Conservation (phyloP, 2,888 invertebrate species). For the Morpho deidamia region DNA sequence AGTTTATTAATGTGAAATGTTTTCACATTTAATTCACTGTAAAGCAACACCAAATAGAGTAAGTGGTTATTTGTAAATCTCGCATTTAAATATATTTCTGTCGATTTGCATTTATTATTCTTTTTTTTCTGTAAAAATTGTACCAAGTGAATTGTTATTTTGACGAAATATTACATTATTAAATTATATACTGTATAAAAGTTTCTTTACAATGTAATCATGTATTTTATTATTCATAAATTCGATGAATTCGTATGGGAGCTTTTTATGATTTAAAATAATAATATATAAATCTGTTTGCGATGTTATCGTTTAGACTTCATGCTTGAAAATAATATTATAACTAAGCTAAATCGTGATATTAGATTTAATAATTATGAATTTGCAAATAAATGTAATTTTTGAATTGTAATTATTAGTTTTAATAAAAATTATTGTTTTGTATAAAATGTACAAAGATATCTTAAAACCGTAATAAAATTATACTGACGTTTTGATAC, state of each 20-base stretch:
- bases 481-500: constrained; percentile 79
- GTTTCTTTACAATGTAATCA: neutral
- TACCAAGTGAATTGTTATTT: neutral
- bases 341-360: constrained; percentile 78
- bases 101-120: neutral
- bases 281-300: constrained; percentile 39
- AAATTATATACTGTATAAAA: neutral
- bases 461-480: constrained; percentile 74
- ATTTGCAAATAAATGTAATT: constrained; percentile 75
- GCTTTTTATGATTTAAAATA: neutral
- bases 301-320: constrained; percentile 59
- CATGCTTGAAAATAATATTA: constrained; percentile 60
- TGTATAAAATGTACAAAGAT: constrained; percentile 77
- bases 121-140: neutral
- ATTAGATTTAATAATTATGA: constrained; percentile 75
- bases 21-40: constrained; percentile 56
- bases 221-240: too few species aligned
- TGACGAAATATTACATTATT: neutral
- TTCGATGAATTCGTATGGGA: neutral
- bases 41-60: constrained; percentile 72
- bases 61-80: constrained; percentile 44
- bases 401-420: constrained; percentile 77
- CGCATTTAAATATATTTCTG: constrained; percentile 14
- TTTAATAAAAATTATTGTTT: constrained; percentile 74
- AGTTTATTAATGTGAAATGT: constrained; percentile 49